These are phyloP conservation scores for Parotocinclus haroldoi DNA, from an alignment of 2,797 vertebrate genomes.

Conservation along the genomic window DNA sequence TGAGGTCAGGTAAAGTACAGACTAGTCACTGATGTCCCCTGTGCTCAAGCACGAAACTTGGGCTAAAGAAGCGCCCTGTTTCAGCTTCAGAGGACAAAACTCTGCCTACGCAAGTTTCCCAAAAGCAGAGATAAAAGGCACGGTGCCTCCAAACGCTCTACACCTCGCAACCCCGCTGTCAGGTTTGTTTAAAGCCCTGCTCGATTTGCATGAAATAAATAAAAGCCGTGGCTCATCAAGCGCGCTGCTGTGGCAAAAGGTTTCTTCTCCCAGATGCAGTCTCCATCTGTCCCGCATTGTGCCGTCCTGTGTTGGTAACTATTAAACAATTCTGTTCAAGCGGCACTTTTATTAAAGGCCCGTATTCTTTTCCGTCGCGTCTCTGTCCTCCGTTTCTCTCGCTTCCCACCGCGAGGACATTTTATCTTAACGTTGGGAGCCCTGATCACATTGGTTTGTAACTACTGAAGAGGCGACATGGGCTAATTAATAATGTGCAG, in stretches of 20 bases:
- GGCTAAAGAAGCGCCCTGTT: not conserved
- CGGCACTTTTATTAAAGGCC: slow-evolving; percentile 43
- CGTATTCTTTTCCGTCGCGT: not conserved
- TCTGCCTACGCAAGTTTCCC: not conserved
- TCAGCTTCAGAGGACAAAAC: not conserved
- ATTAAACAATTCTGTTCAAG: slow-evolving; percentile 47
- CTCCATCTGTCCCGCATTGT: slow-evolving; percentile 64
- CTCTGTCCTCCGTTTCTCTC: slow-evolving; percentile 21
- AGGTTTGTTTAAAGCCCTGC: slow-evolving; percentile 58
- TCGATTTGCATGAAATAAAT: slow-evolving; percentile 74
- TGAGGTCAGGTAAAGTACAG: no score
- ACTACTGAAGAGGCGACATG: slow-evolving; percentile 38
- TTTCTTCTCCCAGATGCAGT: slow-evolving; percentile 69
- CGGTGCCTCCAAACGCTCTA: slow-evolving; percentile 52
- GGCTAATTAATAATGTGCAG: slow-evolving; percentile 47
- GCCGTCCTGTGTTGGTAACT: slow-evolving; percentile 34
- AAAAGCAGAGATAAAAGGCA: slow-evolving; percentile 21
- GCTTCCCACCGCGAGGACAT: slow-evolving; percentile 39
- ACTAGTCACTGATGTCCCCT: no score
- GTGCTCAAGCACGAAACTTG: no score
- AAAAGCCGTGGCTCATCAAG: slow-evolving; percentile 61
- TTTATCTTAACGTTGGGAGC: slow-evolving; percentile 42
- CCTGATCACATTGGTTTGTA: slow-evolving; percentile 37
- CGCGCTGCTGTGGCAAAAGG: slow-evolving; percentile 63
- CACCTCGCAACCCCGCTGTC: slow-evolving; percentile 58